Conservation (phyloP, 2,797 vertebrate species). For the Dermochelys coriacea region DNA sequence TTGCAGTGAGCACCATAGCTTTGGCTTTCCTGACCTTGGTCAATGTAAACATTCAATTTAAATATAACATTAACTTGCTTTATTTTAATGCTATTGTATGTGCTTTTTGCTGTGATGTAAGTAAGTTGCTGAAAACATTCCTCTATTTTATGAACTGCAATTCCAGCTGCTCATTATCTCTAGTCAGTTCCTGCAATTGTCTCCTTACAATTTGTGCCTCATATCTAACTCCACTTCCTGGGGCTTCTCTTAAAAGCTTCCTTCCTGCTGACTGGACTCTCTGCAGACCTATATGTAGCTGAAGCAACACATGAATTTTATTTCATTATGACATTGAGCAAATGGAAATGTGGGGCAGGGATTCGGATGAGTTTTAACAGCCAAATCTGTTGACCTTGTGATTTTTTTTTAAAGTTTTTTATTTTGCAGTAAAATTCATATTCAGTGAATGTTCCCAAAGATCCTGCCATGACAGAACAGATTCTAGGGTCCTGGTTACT, state of each 20-base stretch:
- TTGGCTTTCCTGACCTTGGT: background rate
- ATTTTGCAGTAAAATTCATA: background rate
- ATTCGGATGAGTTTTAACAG: background rate
- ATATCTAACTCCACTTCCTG: constrained; percentile 43
- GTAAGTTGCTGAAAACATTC: background rate
- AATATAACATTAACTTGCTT: background rate
- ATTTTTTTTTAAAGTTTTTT: background rate
- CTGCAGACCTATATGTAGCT: background rate
- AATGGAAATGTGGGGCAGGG: background rate
- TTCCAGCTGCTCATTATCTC: constrained; percentile 52
- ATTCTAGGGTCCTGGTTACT: background rate
- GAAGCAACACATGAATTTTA: background rate
- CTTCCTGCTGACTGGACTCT: constrained; percentile 37
- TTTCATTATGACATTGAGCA: background rate
- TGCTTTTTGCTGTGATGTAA: background rate
- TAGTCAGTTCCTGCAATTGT: constrained; percentile 67
- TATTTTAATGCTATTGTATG: background rate
- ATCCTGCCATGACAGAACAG: background rate
- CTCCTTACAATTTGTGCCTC: constrained; percentile 22
- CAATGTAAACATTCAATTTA: background rate
- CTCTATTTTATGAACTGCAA: background rate
- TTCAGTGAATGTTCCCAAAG: background rate
- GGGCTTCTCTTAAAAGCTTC: constrained; percentile 18
- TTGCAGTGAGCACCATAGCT: background rate
- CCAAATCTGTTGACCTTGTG: background rate